Conservation (phyloP, 2,888 invertebrate genomes). For the Deilephila elpenor region DNA sequence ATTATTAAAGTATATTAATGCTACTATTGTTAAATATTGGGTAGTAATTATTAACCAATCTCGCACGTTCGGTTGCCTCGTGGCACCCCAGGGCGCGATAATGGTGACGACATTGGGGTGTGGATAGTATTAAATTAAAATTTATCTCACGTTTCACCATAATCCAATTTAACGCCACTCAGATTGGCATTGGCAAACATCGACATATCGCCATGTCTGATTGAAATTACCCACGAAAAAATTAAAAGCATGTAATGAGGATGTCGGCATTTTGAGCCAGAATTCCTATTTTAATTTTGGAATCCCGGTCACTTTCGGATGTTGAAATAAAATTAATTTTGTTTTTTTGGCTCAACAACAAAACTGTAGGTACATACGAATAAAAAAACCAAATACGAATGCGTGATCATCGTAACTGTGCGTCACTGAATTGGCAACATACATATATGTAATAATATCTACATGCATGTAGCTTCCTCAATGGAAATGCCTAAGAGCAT, state of each 20-base stretch:
- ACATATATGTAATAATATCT: not conserved
- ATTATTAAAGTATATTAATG: too few relatives aligned
- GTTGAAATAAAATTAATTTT: slow-evolving; percentile 8
- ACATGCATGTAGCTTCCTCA: slow-evolving; percentile 20
- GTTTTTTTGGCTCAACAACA: slow-evolving; percentile 3
- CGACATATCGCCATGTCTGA: not conserved
- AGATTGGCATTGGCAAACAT: not conserved
- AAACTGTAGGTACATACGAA: not conserved
- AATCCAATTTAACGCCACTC: not conserved
- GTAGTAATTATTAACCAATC: not conserved
- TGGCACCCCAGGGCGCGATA: not conserved
- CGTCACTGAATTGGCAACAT: not conserved
- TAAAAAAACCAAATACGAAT: not conserved
- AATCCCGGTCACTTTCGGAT: not conserved
- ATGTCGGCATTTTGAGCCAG: not conserved
- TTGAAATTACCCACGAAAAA: not conserved
- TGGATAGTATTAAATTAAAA: not conserved
- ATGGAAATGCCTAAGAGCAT: slow-evolving; percentile 38
- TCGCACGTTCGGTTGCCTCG: not conserved
- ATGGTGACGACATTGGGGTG: not conserved
- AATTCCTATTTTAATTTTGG: not conserved
- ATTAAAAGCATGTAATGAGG: not conserved
- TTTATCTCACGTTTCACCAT: too few relatives aligned
- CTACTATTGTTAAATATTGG: not conserved
- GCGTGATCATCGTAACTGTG: not conserved